These are phyloP conservation scores for Phania funesta DNA, from an alignment of 2,888 invertebrate species.

Conservation along the genomic window DNA sequence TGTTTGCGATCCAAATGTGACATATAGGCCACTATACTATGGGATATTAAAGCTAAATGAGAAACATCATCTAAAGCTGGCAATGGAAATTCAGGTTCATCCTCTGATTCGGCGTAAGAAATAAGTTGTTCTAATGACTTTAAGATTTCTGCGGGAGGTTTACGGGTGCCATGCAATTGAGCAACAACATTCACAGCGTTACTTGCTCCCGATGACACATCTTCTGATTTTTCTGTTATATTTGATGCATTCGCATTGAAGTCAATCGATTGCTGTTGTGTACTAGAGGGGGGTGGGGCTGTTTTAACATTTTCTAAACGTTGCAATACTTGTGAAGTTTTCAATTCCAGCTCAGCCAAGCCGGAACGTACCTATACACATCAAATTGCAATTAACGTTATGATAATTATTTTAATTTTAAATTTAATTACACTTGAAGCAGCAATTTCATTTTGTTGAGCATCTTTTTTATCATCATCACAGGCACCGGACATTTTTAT, in stretches of 20 bases:
- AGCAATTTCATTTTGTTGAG: constrained; percentile 78
- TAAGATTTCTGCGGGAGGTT: constrained; percentile 81
- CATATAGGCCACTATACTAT: constrained; percentile 92
- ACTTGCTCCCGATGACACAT: constrained; percentile 38
- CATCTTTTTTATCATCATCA: constrained; percentile 73
- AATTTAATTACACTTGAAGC: constrained; percentile 78
- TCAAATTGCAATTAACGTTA: background rate
- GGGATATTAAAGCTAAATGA: constrained; percentile 88
- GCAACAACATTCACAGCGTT: constrained; percentile 60
- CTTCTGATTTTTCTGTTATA: constrained; percentile 32
- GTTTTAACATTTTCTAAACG: constrained; percentile 84
- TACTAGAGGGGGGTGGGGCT: constrained; percentile 67
- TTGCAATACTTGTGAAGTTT: constrained; percentile 87
- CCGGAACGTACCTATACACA: constrained; percentile 83
- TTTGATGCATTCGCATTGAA: constrained; percentile 46
- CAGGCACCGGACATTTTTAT: constrained; percentile 72
- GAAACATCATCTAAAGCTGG: constrained; percentile 84
- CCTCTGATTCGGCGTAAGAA: constrained; percentile 83
- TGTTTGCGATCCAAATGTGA: constrained; percentile 90
- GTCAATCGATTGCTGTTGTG: constrained; percentile 77
- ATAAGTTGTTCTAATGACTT: constrained; percentile 84
- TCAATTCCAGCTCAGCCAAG: constrained; percentile 85
- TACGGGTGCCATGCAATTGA: constrained; percentile 82
- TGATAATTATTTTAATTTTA: background rate
- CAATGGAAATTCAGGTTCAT: constrained; percentile 83